phyloP scores from a whole-genome alignment of 2,797 vertebrate genomes.

The Menidia menidia region DNA sequence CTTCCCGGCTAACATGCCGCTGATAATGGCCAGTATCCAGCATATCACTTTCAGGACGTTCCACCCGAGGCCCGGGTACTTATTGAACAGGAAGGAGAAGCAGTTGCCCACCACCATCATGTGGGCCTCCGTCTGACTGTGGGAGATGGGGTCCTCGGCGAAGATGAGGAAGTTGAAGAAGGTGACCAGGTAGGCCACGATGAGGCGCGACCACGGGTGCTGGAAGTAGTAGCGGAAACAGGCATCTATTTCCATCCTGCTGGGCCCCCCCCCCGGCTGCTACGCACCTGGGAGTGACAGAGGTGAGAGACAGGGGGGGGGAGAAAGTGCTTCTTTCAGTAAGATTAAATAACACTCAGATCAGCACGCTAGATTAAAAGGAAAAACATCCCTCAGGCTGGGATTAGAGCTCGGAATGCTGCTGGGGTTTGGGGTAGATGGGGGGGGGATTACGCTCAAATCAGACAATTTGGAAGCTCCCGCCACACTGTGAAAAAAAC shows the following conservation, averaged over 20 bases:
- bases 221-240: slow-evolving; percentile 98
- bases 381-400: slow-evolving; percentile 46
- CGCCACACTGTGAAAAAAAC: slow-evolving; percentile 4
- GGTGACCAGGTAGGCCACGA: slow-evolving; percentile 96
- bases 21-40: slow-evolving; percentile 92
- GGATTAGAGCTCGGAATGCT: slow-evolving; percentile 62
- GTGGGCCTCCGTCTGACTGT: slow-evolving; percentile 96
- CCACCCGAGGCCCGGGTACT: slow-evolving; percentile 94
- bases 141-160: slow-evolving; percentile 95
- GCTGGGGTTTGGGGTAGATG: slow-evolving; percentile 45
- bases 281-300: slow-evolving; percentile 77
- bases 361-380: slow-evolving; percentile 57
- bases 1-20: slow-evolving; percentile 92
- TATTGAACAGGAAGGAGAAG: slow-evolving; percentile 97
- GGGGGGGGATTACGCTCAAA: slow-evolving; percentile 49
- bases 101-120: slow-evolving; percentile 98
- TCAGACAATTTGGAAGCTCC: slow-evolving; percentile 26
- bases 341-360: slow-evolving; percentile 52
- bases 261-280: slow-evolving; percentile 64
- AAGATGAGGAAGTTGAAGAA: slow-evolving; percentile 99
- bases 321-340: slow-evolving; percentile 46
- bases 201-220: slow-evolving; percentile 96
- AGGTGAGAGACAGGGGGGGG: neutral
- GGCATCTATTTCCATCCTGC: slow-evolving; percentile 93
- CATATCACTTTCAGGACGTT: slow-evolving; percentile 92